Evolutionary conservation across 1,140 invertebrate species (phyloP).

Genomic region (Dendroctonus valens): DNA sequence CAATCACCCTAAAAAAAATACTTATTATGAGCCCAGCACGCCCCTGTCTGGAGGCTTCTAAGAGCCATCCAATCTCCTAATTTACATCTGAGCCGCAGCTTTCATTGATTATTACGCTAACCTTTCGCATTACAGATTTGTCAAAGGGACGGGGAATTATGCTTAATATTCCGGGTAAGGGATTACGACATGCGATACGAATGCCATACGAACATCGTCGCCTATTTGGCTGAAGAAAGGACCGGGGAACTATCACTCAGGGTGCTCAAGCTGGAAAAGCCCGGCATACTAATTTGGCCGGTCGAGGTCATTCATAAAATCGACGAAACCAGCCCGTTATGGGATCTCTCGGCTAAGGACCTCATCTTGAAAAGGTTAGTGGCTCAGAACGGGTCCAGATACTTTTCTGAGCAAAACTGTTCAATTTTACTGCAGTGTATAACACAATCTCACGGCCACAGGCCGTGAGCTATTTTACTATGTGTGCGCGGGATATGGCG

Average conservation of each 20-base stretch:
- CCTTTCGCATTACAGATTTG: slow-evolving; percentile 51
- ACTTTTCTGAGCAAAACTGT: too few species aligned
- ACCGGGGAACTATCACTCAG: slow-evolving; percentile 42
- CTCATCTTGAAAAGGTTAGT: slow-evolving; percentile 57
- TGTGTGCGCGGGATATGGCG: too few species aligned
- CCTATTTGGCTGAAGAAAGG: slow-evolving; percentile 52
- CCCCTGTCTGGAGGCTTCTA: too few species aligned
- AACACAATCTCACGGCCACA: too few species aligned
- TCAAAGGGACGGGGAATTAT: slow-evolving; percentile 60
- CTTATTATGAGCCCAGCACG: too few species aligned
- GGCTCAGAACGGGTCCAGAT: not conserved
- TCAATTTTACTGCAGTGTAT: too few species aligned
- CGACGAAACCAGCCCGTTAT: slow-evolving; percentile 58
- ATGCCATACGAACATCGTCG: slow-evolving; percentile 59
- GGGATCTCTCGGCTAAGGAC: slow-evolving; percentile 56
- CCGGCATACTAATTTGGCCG: slow-evolving; percentile 62
- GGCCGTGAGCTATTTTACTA: too few species aligned
- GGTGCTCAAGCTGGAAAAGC: slow-evolving; percentile 38
- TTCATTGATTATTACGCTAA: too few species aligned
- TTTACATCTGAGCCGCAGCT: too few species aligned
- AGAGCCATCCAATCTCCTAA: too few species aligned
- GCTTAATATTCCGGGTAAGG: slow-evolving; percentile 62
- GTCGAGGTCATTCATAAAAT: slow-evolving; percentile 64
- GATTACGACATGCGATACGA: slow-evolving; percentile 59
- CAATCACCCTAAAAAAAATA: too few species aligned